Conservation (phyloP, 2,888 invertebrate genomes). For the Pterostichus madidus region DNA sequence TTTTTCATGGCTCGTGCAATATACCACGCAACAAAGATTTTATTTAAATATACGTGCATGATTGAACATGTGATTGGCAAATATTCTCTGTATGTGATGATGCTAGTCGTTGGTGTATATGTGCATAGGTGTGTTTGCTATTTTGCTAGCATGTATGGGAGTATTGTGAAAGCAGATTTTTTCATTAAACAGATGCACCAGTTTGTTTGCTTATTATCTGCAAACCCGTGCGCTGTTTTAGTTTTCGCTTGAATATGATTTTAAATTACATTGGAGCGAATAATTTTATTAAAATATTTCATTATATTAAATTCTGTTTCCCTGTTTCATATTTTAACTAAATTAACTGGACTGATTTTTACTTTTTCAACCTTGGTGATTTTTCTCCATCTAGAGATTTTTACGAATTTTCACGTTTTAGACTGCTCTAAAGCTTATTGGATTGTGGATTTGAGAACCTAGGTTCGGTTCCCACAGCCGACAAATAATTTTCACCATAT, state of each 20-base stretch:
- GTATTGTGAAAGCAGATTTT: slow-evolving; percentile 35
- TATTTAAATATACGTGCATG: slow-evolving; percentile 66
- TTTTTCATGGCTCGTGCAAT: slow-evolving; percentile 50
- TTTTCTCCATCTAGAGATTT: too few species aligned
- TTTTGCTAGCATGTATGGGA: background rate
- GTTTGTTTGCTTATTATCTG: slow-evolving; percentile 39
- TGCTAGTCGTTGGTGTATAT: slow-evolving; percentile 11
- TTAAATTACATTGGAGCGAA: slow-evolving; percentile 43
- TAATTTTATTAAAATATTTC: slow-evolving; percentile 46
- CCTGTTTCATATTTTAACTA: slow-evolving; percentile 11
- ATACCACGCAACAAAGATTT: slow-evolving; percentile 63
- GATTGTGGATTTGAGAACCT: too few species aligned
- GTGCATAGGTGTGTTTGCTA: slow-evolving; percentile 17
- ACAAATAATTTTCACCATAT: too few species aligned
- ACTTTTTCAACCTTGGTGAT: too few species aligned
- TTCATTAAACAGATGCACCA: slow-evolving; percentile 48
- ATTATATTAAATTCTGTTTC: slow-evolving; percentile 4
- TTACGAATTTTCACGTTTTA: too few species aligned
- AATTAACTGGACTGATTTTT: slow-evolving; percentile 3
- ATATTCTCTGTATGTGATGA: slow-evolving; percentile 24
- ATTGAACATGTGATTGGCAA: slow-evolving; percentile 65
- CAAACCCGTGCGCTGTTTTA: slow-evolving; percentile 30
- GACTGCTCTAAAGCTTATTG: too few species aligned
- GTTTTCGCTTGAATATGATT: slow-evolving; percentile 28
- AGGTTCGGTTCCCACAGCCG: too few species aligned